These are phyloP conservation scores for Drosophila mimetica DNA, from an alignment of 2,888 invertebrate genomes.

Conservation along the genomic window DNA sequence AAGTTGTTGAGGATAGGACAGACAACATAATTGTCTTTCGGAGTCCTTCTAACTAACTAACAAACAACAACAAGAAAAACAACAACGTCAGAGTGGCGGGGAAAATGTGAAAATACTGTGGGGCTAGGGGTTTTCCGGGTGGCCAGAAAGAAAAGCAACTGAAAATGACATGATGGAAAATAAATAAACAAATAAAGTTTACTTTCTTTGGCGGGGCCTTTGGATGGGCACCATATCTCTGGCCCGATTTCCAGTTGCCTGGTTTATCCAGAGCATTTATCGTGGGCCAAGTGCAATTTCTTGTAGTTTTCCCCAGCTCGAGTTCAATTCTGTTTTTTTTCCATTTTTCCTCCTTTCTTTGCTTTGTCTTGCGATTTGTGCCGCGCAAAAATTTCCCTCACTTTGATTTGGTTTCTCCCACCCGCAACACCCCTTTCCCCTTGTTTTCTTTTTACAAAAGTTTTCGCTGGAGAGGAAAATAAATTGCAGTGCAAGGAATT, in stretches of 20 bases:
- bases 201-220: slow-evolving; percentile 24
- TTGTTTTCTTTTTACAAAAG: slow-evolving; percentile 12
- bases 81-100: slow-evolving; percentile 17
- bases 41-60: slow-evolving; percentile 50
- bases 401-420: slow-evolving; percentile 39
- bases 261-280: slow-evolving; percentile 72
- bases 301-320: slow-evolving; percentile 56
- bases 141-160: slow-evolving; percentile 34
- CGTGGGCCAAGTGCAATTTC: slow-evolving; percentile 75
- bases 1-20: slow-evolving; percentile 50
- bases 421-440: background rate
- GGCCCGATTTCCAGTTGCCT: slow-evolving; percentile 20
- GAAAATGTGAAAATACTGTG: too few species aligned
- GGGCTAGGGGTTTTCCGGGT: background rate
- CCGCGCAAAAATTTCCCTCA: slow-evolving; percentile 39
- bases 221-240: background rate
- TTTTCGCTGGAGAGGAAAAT: slow-evolving; percentile 58
- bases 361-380: slow-evolving; percentile 49
- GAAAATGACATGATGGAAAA: slow-evolving; percentile 74
- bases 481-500: slow-evolving; percentile 75
- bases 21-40: slow-evolving; percentile 69
- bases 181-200: slow-evolving; percentile 71
- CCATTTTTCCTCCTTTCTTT: slow-evolving; percentile 1
- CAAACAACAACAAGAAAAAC: slow-evolving; percentile 22
- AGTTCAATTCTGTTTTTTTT: slow-evolving; percentile 61